Evolutionary conservation across 2,797 vertebrate species (phyloP), one percentile per base, ranked within the genome.

Genomic region (Alectoris magna): DNA sequence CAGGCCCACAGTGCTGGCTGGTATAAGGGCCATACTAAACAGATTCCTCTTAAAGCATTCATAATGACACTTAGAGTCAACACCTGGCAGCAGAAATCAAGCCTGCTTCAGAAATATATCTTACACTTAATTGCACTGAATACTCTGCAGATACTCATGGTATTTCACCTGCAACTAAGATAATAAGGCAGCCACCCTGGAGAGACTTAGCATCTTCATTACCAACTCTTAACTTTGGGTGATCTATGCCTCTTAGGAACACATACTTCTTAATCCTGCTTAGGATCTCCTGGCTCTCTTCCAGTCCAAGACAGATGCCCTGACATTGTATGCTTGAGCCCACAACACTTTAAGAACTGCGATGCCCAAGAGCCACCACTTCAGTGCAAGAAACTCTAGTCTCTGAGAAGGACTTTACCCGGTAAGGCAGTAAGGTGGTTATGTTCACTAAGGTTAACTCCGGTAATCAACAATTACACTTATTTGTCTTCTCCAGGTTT

Each of bases 1-100:
- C 7, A 34, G 1, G 16, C 12, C 39, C 60, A 6, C 1, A 4
- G 10, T 14, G 31, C 12, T 64, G 27, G 4, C 4, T 67, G 21
- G 27, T 38, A 0, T 17, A 86, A 84, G 14, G 48, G 10, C 15
- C 49, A 13, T 12, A 64, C 15, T 48, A 82, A 31, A 7, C 8
- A 71, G 8, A 58, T 48, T 59, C 62, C 16, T 85, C 48, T 73
- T 60, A 60, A 68, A 86, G 27, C 24, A 84, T 29, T 16, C 29
- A 29, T 51, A 55, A 2, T 15, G 13, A 84, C 13, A 79, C 31
- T 34, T 34, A 34, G 34, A 34, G 67, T 6, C 39, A 24, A 34
- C 16, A 84, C 10, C 24, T 46, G 5, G 7, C 27, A 78, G 72
- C 9, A 31, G 17, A 83, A 78, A 69, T 7, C 7, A 53, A 8